Base-by-base conservation (phyloP, 2,797 vertebrate species). In the Pangasius macronema region DNA sequence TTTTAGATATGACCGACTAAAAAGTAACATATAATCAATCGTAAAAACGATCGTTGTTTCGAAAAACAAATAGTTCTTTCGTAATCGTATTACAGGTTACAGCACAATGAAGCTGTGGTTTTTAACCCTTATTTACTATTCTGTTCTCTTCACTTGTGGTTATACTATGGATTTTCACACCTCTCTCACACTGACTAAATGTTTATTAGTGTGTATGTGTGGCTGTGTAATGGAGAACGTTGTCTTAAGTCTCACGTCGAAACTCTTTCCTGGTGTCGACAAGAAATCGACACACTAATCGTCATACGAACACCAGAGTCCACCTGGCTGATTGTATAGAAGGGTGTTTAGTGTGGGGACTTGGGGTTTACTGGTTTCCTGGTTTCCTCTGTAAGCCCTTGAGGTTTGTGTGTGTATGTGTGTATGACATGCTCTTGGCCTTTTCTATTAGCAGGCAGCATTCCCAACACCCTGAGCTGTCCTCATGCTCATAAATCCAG, bases 331-430 rank as follows among this genome's bases (percentile, higher is more conserved):
- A 59, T 51, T 57, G 86, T 55, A 57, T 36, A 39, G 67, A 59
- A 82, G 57, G 59, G 80, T 57, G 82, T 90, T 81, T 51, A 75
- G 70, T 81, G 22, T 82, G 75, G 30, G 7, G 67, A 63, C 80
- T 85, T 80, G 3, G n/a, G 83, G 24, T 53, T 81, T 61, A 51
- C 49, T 61, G 22, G 9, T 39, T 87, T 87, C 33, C 49, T 61
- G 22, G 9, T 39, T 87, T 87, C 33, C 33, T 65, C 51, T 82
- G 11, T 11, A 80, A 16, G 27, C 57, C 80, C 80, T 33, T 75
- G 82, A 55, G 46, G 67, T 63, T 24, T 67, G 70, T 1, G 59
- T 57, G 27, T 80, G 72, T 36, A 36, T 11, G 10, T 5, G 11
- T 5, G 27, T 1, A 30, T 0, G 49, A 79, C 3, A 14, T 84